Conservation (phyloP, 2,113 vertebrate genomes). For the Blennius ocellaris region DNA sequence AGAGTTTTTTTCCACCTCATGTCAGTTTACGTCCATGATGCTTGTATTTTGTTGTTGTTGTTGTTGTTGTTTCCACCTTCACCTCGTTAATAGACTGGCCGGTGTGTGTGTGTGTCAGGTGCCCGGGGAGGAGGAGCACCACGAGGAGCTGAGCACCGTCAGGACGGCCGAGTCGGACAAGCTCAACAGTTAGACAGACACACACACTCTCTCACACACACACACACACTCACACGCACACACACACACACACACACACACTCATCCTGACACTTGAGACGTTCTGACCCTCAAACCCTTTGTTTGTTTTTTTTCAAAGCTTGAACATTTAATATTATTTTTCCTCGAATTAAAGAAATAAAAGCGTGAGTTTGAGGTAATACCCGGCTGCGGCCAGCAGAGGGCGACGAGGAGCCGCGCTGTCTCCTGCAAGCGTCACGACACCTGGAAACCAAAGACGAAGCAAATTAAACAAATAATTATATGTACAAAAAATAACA, state of each 20-base stretch:
- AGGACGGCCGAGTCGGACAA: constrained; percentile 68
- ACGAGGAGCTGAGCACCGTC: constrained; percentile 64
- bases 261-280: constrained; percentile 15
- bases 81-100: no score
- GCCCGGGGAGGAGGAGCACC: constrained; percentile 71
- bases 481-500: not conserved
- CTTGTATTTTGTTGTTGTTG: no score
- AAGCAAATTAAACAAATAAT: not conserved
- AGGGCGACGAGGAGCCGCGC: constrained; percentile 32
- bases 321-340: not conserved
- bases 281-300: not conserved
- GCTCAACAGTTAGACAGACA: constrained; percentile 68
- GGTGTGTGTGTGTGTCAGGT: constrained; percentile 76
- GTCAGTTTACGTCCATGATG: no score
- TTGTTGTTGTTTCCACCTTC: no score
- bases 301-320: not conserved
- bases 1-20: no score
- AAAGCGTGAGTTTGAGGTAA: not conserved
- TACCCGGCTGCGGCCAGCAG: constrained; percentile 36
- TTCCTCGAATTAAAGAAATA: not conserved
- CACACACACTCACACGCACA: not conserved
- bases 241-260: constrained; percentile 17
- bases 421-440: not conserved
- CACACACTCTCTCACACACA: constrained; percentile 2
- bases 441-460: not conserved